phyloP scores from a whole-genome alignment of 2,888 invertebrate species.

The Hydraecia micacea region DNA sequence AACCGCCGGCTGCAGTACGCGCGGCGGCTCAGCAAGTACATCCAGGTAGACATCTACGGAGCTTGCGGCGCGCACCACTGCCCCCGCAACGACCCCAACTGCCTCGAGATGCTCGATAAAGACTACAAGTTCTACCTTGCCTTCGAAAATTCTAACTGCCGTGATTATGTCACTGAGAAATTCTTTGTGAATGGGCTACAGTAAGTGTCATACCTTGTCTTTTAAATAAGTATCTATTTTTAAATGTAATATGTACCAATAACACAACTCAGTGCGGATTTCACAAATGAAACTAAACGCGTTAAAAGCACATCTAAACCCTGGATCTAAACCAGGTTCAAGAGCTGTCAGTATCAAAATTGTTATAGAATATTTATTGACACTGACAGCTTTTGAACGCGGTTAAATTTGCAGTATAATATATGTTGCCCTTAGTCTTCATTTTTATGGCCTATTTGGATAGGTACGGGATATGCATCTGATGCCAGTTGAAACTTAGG shows the following conservation, averaged over 20 bases:
- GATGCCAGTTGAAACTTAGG: background rate
- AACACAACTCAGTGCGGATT: background rate
- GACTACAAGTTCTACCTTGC: constrained; percentile 99
- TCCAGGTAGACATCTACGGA: constrained; percentile 97
- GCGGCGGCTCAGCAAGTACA: constrained; percentile 95
- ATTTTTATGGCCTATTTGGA: background rate
- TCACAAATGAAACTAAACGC: background rate
- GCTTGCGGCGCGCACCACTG: constrained; percentile 96
- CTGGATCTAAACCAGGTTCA: background rate
- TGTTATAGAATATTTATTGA: background rate
- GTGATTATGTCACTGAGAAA: constrained; percentile 98
- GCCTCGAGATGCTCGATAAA: constrained; percentile 96
- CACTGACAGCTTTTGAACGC: background rate
- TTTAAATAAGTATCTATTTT: background rate
- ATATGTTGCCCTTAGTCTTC: too few relatives aligned
- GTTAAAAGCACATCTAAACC: background rate
- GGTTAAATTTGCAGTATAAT: background rate
- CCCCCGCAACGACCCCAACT: constrained; percentile 95
- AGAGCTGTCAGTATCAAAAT: background rate
- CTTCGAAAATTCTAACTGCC: constrained; percentile 99
- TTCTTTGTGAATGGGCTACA: constrained; percentile 98
- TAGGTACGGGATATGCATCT: background rate
- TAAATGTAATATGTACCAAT: too few relatives aligned
- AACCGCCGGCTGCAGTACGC: constrained; percentile 97
- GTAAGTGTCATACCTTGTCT: constrained; percentile 87